Evolutionary conservation across 2,113 vertebrate genomes (phyloP).

Genomic region (Oreochromis aureus): DNA sequence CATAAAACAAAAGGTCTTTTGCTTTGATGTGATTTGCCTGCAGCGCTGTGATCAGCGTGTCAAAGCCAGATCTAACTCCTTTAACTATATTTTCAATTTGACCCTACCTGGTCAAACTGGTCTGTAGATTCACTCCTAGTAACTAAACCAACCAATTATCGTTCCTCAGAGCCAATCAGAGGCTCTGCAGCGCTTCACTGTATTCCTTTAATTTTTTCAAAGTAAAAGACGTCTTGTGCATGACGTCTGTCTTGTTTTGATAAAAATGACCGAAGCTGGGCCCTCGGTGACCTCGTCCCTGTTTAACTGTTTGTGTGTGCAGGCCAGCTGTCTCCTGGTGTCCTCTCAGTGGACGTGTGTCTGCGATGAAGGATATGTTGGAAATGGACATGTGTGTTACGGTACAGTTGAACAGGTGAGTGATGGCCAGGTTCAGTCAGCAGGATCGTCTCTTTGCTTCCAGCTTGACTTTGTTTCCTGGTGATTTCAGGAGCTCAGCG

Average conservation of each 20-base stretch:
- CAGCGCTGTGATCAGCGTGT: neutral
- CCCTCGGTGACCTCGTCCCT: neutral
- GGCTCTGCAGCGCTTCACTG: neutral
- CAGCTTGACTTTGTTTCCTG: neutral
- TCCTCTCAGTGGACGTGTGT: slow-evolving; percentile 77
- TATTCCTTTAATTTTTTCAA: neutral
- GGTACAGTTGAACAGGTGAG: slow-evolving; percentile 78
- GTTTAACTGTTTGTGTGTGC: neutral
- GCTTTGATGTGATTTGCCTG: neutral
- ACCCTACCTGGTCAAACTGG: neutral
- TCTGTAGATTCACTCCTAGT: neutral
- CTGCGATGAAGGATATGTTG: slow-evolving; percentile 77
- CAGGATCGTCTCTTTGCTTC: neutral
- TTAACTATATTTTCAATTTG: neutral
- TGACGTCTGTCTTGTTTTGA: neutral
- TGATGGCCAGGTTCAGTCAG: fast-evolving
- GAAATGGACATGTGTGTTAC: slow-evolving; percentile 81
- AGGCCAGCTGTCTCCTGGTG: slow-evolving; percentile 56
- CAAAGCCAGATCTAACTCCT: neutral
- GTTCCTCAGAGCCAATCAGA: neutral
- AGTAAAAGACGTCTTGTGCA: neutral
- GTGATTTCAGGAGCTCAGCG: slow-evolving; percentile 76
- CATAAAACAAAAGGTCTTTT: neutral
- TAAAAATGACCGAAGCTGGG: neutral
- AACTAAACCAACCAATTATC: neutral